phyloP scores from a whole-genome alignment of 2,797 vertebrate species.

The Balearica regulorum region DNA sequence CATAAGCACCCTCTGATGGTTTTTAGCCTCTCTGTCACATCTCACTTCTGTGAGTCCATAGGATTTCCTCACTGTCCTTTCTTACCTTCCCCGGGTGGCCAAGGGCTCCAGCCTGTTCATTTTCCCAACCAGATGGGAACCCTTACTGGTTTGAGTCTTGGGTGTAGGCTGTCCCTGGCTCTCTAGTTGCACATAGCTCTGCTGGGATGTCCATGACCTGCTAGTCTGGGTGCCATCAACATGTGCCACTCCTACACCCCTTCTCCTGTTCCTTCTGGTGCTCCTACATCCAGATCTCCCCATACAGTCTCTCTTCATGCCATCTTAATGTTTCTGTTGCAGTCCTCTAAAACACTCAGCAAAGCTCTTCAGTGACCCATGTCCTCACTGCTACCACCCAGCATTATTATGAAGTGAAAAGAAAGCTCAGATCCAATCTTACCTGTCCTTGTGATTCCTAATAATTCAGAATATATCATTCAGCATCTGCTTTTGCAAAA shows the following conservation, averaged over 20 bases:
- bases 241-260: fast-evolving
- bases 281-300: not conserved
- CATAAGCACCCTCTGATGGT: not conserved
- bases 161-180: not conserved
- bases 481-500: not conserved
- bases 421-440: not conserved
- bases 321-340: not conserved
- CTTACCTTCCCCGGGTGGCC: not conserved
- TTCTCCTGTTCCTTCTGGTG: not conserved
- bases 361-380: not conserved
- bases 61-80: not conserved
- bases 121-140: not conserved
- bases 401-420: not conserved
- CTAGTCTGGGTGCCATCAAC: not conserved
- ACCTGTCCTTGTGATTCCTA: not conserved
- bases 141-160: not conserved
- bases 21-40: not conserved
- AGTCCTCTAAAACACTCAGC: not conserved
- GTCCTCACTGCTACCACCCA: not conserved
- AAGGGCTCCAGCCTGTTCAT: not conserved
- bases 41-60: not conserved
- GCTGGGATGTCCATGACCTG: not conserved
- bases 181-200: not conserved
- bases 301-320: not conserved
- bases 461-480: not conserved